phyloP scores from a whole-genome alignment of 2,113 vertebrate genomes.

The Corythoichthys haematopterus region DNA sequence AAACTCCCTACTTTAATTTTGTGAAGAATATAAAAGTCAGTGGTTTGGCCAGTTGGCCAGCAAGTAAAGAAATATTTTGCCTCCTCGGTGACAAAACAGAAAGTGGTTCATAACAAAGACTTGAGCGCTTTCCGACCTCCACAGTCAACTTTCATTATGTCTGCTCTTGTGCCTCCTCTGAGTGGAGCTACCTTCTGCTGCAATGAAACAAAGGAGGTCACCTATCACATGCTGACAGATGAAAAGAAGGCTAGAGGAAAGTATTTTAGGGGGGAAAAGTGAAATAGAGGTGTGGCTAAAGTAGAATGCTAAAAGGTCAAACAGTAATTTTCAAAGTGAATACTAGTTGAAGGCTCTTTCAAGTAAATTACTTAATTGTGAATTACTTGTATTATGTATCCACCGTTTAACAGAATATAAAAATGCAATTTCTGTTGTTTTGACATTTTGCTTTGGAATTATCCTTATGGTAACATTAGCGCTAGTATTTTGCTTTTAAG shows the following conservation, averaged over 20 bases:
- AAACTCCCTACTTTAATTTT: no score
- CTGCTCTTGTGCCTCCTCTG: conserved; percentile 9
- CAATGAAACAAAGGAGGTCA: conserved; percentile 29
- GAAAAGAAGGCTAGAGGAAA: conserved; percentile 1
- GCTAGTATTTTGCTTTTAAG: no score
- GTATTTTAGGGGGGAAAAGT: conserved; percentile 6
- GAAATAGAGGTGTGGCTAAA: not conserved
- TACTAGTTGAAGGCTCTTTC: not conserved
- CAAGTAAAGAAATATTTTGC: not conserved
- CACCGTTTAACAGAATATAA: no score
- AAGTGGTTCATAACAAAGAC: not conserved
- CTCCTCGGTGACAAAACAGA: not conserved
- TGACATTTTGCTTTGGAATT: no score
- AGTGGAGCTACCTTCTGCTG: conserved; percentile 16
- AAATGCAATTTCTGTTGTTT: no score
- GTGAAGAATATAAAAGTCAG: no score
- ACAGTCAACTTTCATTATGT: conserved; percentile 38
- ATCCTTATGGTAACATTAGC: no score
- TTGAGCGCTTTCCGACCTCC: conserved; percentile 13
- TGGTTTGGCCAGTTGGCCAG: not conserved
- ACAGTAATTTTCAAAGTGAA: not conserved
- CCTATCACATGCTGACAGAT: conserved; percentile 3
- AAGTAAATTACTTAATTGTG: no score
- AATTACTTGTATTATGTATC: no score
- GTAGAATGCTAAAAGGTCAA: not conserved